Evolutionary conservation across 2,888 invertebrate species (phyloP).

Genomic region (Cryptocheilus praepositus): DNA sequence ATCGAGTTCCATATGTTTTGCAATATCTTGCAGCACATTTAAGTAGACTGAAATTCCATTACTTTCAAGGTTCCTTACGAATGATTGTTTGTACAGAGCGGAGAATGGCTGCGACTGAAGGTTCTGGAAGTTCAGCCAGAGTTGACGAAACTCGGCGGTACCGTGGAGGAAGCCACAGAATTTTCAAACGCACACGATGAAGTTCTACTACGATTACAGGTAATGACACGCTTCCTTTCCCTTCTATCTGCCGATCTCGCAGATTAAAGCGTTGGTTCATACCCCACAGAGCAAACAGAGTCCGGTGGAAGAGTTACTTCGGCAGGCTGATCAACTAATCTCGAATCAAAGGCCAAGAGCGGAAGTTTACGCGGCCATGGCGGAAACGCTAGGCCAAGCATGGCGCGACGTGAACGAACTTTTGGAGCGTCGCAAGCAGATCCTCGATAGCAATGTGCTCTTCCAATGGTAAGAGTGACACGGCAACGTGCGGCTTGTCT

Average conservation of each 20-base stretch:
- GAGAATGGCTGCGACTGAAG: slow-evolving; percentile 88
- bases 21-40: not conserved
- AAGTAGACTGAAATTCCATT: no score
- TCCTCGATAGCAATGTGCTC: slow-evolving; percentile 86
- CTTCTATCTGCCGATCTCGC: not conserved
- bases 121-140: slow-evolving; percentile 91
- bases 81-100: slow-evolving; percentile 79
- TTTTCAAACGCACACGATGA: slow-evolving; percentile 88
- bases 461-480: slow-evolving; percentile 80
- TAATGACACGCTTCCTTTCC: slow-evolving; percentile 69
- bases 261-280: not conserved
- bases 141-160: slow-evolving; percentile 86
- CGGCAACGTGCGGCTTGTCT: no score
- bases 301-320: slow-evolving; percentile 90
- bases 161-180: slow-evolving; percentile 84
- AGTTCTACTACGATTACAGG: slow-evolving; percentile 88
- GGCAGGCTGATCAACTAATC: slow-evolving; percentile 90
- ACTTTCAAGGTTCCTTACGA: no score
- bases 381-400: slow-evolving; percentile 83
- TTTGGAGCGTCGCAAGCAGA: slow-evolving; percentile 84
- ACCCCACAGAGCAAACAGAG: slow-evolving; percentile 85
- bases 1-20: not conserved
- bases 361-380: slow-evolving; percentile 92
- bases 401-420: slow-evolving; percentile 90
- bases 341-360: slow-evolving; percentile 85